Evolutionary conservation across 2,888 invertebrate species (phyloP).

Genomic region (Andrena fulva): DNA sequence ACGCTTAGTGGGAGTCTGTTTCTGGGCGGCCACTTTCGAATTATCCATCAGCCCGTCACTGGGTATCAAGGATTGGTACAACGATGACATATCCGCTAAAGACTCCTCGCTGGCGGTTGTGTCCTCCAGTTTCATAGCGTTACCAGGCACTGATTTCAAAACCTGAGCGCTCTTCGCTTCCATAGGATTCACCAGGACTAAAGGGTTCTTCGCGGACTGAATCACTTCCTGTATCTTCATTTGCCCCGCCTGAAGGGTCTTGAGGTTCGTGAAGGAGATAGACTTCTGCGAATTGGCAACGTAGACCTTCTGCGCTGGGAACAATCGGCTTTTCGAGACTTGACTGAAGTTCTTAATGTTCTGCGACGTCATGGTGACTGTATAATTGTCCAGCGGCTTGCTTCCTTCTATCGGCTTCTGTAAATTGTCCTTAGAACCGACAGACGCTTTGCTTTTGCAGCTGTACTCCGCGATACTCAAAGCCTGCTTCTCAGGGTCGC

Average conservation of each 20-base stretch:
- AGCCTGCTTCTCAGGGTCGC: not conserved
- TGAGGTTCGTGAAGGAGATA: slow-evolving; percentile 40
- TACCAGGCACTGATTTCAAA: slow-evolving; percentile 19
- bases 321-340: slow-evolving; percentile 25
- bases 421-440: not conserved
- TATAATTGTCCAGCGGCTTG: slow-evolving; percentile 21
- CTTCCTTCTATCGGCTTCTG: slow-evolving; percentile 25
- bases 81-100: slow-evolving; percentile 73
- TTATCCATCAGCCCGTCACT: slow-evolving; percentile 42
- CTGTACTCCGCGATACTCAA: not conserved
- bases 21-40: not conserved
- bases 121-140: slow-evolving; percentile 65
- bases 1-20: slow-evolving; percentile 20
- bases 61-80: slow-evolving; percentile 70
- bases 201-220: slow-evolving; percentile 63
- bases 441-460: not conserved
- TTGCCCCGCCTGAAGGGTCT: slow-evolving; percentile 60
- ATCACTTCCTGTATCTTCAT: slow-evolving; percentile 69
- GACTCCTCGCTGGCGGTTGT: slow-evolving; percentile 69
- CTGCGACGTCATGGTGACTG: slow-evolving; percentile 7
- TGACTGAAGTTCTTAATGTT: slow-evolving; percentile 24
- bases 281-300: slow-evolving; percentile 53
- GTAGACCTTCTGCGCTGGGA: slow-evolving; percentile 47
- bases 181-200: slow-evolving; percentile 72
- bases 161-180: slow-evolving; percentile 48